These are phyloP conservation scores for Andrena marginata DNA, from an alignment of 2,888 invertebrate genomes.

Conservation along the genomic window DNA sequence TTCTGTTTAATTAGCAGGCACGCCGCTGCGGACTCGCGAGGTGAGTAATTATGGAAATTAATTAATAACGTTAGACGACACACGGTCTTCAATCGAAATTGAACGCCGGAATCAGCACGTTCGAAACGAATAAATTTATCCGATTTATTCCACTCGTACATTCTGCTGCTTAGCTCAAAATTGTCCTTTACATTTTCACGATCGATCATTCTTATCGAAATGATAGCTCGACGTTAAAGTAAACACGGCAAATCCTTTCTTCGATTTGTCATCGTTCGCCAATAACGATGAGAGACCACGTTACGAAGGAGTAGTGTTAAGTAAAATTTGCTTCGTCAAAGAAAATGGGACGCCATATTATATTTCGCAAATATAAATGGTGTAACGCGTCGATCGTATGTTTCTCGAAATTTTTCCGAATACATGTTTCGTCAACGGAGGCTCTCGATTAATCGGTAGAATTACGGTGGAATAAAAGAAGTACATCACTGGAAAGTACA, in stretches of 20 bases:
- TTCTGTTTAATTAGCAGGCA: background rate
- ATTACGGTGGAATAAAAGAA: constrained; percentile 40
- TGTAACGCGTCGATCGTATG: background rate
- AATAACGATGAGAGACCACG: background rate
- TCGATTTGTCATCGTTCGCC: background rate
- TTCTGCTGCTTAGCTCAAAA: constrained; percentile 31
- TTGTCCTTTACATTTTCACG: constrained; percentile 11
- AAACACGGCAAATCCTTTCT: background rate
- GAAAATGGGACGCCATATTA: background rate
- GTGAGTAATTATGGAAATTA: background rate
- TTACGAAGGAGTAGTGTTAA: background rate
- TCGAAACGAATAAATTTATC: constrained; percentile 38
- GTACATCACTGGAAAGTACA: constrained; percentile 26
- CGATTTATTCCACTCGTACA: constrained; percentile 50
- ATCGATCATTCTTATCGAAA: constrained; percentile 1
- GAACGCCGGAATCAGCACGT: background rate
- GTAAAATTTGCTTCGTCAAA: constrained; percentile 9
- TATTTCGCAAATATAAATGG: background rate
- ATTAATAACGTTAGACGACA: background rate
- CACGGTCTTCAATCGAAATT: background rate
- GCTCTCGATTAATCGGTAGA: constrained; percentile 7
- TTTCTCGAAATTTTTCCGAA: background rate
- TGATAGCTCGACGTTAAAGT: background rate
- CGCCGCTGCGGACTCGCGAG: background rate
- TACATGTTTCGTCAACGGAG: constrained; percentile 31